Conservation (phyloP, 2,888 invertebrate species). For the Bombylius major region DNA sequence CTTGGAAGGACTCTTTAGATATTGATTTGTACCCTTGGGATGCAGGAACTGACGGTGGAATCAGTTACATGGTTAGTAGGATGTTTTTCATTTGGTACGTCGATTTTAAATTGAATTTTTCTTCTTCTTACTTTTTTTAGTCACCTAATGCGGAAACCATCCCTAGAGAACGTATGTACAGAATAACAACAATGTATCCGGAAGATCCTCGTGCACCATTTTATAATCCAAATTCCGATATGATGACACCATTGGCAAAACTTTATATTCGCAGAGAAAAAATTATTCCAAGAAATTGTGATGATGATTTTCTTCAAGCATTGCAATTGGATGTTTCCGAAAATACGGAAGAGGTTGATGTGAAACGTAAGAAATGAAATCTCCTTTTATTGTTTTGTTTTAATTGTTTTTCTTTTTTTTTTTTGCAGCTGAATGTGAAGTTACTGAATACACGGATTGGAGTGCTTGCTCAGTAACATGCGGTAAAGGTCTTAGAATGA, state of each 20-base stretch:
- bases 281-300: constrained; percentile 61
- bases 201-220: constrained; percentile 89
- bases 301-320: constrained; percentile 47
- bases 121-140: constrained; percentile 34
- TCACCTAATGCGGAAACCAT: constrained; percentile 64
- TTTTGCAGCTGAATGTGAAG: constrained; percentile 63
- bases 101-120: neutral
- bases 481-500: constrained; percentile 74
- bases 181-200: constrained; percentile 82
- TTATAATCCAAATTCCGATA: constrained; percentile 54
- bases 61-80: constrained; percentile 67
- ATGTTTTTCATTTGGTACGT: neutral
- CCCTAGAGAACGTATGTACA: constrained; percentile 73
- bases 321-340: constrained; percentile 51
- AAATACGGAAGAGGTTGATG: constrained; percentile 50
- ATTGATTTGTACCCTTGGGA: constrained; percentile 89
- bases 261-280: constrained; percentile 64
- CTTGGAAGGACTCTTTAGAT: constrained; percentile 74
- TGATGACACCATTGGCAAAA: constrained; percentile 73
- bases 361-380: constrained; percentile 44
- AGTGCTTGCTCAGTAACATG: constrained; percentile 73
- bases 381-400: neutral
- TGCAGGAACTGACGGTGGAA: constrained; percentile 89
- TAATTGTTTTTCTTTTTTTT: neutral
- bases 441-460: constrained; percentile 64